Conservation (phyloP, 2,797 vertebrate genomes). For the Leucoraja ocellata region DNA sequence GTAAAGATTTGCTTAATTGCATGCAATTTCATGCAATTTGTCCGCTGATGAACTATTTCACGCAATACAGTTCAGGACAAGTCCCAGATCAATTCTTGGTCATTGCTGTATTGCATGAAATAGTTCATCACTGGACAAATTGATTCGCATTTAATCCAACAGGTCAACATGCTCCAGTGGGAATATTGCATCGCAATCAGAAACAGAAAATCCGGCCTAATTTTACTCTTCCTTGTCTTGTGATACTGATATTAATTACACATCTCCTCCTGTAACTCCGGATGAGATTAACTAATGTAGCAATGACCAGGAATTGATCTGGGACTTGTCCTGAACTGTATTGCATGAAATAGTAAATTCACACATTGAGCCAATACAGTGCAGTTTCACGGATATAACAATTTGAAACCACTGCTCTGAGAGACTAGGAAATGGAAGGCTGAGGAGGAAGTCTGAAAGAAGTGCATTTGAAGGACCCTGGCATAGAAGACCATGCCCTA, state of each 20-base stretch:
- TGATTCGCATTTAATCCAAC: not conserved
- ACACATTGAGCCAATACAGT: not conserved
- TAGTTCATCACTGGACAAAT: not conserved
- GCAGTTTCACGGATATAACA: not conserved
- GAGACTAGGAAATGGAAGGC: not conserved
- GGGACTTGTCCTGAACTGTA: not conserved
- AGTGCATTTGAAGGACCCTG: no score
- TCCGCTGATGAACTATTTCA: no score
- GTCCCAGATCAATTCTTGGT: no score
- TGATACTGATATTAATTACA: not conserved
- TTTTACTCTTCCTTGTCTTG: not conserved
- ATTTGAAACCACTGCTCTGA: not conserved
- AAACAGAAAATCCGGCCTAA: not conserved
- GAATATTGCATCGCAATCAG: not conserved
- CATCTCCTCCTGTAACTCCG: not conserved
- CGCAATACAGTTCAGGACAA: no score
- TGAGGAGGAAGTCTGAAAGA: not conserved
- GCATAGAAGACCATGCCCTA: no score
- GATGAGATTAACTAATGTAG: not conserved
- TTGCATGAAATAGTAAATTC: not conserved
- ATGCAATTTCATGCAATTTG: no score
- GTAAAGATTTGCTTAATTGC: not conserved
- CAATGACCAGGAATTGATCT: not conserved
- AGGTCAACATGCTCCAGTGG: not conserved
- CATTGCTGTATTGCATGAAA: no score